These are phyloP conservation scores for Drosophila hydei DNA, from an alignment of 1,140 invertebrate species.

Conservation along the genomic window DNA sequence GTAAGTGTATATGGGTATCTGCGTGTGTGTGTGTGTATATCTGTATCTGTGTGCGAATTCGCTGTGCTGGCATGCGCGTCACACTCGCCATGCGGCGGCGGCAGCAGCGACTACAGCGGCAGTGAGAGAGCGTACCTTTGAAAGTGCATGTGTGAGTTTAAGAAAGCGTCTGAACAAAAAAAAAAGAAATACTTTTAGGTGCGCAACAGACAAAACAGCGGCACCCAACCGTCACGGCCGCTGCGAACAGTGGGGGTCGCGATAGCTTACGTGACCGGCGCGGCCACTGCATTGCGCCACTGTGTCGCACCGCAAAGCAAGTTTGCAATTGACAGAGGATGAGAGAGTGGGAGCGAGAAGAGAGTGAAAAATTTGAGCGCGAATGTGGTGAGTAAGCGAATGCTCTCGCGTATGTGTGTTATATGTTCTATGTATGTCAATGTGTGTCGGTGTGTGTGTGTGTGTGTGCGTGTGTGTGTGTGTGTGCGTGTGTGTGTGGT, in stretches of 20 bases:
- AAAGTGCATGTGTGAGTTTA: not conserved
- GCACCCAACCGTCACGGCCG: constrained; percentile 14
- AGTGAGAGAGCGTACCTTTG: not conserved
- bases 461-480: constrained; percentile 1
- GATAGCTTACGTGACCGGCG: constrained; percentile 38
- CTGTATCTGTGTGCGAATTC: constrained; percentile 43
- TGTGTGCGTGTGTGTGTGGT: constrained; percentile 1
- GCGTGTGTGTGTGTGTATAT: too few species aligned
- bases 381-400: constrained; percentile 46
- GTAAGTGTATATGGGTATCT: constrained; percentile 7
- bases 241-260: constrained; percentile 39
- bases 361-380: not conserved
- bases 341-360: constrained; percentile 4
- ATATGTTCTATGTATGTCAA: too few species aligned
- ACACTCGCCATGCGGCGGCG: constrained; percentile 39
- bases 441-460: too few species aligned
- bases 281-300: constrained; percentile 46
- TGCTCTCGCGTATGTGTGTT: not conserved
- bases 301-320: constrained; percentile 31
- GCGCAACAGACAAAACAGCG: constrained; percentile 48
- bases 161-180: constrained; percentile 4
- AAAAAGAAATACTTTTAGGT: constrained; percentile 21
- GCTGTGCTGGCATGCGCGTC: constrained; percentile 61
- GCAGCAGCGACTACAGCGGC: not conserved
- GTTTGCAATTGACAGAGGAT: constrained; percentile 28